Evolutionary conservation across 2,797 vertebrate species (phyloP).

Genomic region (Lindbergichthys nudifrons): DNA sequence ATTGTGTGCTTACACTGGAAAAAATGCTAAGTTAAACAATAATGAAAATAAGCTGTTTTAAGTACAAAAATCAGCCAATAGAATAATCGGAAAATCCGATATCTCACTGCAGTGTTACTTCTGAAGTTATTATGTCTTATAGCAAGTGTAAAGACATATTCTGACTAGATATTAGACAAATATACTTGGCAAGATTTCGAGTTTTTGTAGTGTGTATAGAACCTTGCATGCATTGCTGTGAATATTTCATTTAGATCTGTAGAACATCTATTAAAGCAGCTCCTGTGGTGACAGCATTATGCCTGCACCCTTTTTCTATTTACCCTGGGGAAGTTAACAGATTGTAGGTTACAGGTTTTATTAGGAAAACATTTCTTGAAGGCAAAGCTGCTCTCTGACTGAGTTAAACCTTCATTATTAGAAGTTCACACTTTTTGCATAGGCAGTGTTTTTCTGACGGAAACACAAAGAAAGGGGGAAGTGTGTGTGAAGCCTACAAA

Average conservation of each 20-base stretch:
- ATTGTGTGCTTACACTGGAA: no score
- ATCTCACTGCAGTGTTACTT: no score
- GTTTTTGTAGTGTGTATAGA: neutral
- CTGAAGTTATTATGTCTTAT: no score
- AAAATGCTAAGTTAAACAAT: no score
- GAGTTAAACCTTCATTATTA: conserved; percentile 2
- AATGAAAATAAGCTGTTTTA: no score
- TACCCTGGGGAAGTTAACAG: conserved; percentile 10
- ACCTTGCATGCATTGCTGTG: neutral
- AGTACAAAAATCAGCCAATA: no score
- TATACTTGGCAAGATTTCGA: no score
- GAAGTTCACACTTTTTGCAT: neutral
- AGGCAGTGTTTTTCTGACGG: neutral
- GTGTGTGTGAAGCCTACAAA: neutral
- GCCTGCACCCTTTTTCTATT: conserved; percentile 10
- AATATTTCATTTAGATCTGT: neutral
- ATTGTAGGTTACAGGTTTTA: neutral
- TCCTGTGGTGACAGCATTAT: neutral
- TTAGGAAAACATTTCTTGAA: conserved; percentile 12
- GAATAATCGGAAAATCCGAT: no score
- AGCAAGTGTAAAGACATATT: no score
- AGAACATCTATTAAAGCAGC: conserved; percentile 1
- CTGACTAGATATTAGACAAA: no score
- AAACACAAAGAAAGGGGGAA: neutral
- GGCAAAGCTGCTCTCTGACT: no score